Evolutionary conservation across 1,140 invertebrate species (phyloP).

Genomic region (Artemia franciscana): DNA sequence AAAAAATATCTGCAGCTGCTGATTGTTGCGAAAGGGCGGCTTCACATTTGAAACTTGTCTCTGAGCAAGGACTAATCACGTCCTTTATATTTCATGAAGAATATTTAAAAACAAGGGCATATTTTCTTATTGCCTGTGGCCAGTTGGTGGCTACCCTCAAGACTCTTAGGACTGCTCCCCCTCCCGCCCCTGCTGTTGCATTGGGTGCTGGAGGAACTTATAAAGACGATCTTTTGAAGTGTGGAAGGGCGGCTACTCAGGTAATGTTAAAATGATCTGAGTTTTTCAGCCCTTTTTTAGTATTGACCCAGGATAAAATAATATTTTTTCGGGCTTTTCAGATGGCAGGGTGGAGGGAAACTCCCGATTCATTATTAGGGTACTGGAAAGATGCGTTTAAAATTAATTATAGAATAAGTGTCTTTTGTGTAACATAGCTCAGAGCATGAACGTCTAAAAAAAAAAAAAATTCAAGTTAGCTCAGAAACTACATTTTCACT

Average conservation of each 20-base stretch:
- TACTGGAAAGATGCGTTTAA: too few species aligned
- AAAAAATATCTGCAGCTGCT: background rate
- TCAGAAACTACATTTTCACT: too few species aligned
- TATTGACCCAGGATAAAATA: too few species aligned
- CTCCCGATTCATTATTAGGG: too few species aligned
- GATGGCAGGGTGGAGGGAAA: too few species aligned
- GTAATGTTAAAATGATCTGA: too few species aligned
- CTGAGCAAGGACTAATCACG: constrained; percentile 22
- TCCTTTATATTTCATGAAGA: constrained; percentile 50
- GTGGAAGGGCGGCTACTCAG: constrained; percentile 56
- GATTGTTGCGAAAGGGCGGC: background rate
- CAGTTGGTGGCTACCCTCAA: constrained; percentile 50
- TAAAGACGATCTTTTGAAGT: constrained; percentile 54
- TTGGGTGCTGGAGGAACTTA: constrained; percentile 25
- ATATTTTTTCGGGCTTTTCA: too few species aligned
- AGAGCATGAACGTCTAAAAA: too few species aligned
- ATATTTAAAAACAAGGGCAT: constrained; percentile 44
- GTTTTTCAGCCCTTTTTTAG: too few species aligned
- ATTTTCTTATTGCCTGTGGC: constrained; percentile 47
- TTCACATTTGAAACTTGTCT: background rate
- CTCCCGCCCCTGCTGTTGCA: constrained; percentile 59
- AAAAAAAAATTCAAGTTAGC: too few species aligned
- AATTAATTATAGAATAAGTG: too few species aligned
- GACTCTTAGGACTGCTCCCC: constrained; percentile 65
- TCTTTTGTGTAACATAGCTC: too few species aligned